Percentiles rank a stretch among this genome's conserved stretches.
Evolutionary conservation across 2,113 vertebrate genomes (phyloP).

Genomic region (Phaethon lepturus): DNA sequence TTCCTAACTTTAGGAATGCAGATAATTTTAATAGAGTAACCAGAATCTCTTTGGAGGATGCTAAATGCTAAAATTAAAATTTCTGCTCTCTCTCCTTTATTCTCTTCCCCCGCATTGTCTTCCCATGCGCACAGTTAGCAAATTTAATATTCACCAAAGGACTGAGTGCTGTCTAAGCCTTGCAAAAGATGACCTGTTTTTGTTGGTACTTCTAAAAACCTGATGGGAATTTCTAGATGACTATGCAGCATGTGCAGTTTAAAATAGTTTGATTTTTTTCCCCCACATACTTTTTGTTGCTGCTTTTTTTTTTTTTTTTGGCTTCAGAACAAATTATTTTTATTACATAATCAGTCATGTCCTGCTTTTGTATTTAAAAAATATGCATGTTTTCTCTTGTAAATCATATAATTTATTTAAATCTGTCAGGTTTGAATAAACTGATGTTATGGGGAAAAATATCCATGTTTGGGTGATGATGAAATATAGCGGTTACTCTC

Average conservation of each 20-base stretch:
- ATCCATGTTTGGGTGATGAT: background rate
- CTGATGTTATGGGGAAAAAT: background rate
- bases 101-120: slow-evolving; percentile 12
- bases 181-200: slow-evolving; percentile 3
- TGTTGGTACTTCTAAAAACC: slow-evolving; percentile 28
- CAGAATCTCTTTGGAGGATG: background rate
- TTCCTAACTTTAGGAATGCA: slow-evolving; percentile 35
- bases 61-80: background rate
- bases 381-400: background rate
- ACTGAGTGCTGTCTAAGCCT: background rate
- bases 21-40: background rate
- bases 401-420: background rate
- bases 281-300: slow-evolving; percentile 31
- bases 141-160: background rate
- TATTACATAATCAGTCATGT: slow-evolving; percentile 47
- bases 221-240: slow-evolving; percentile 21
- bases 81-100: background rate
- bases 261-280: background rate
- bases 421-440: background rate
- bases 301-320: slow-evolving; percentile 67
- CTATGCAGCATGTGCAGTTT: slow-evolving; percentile 32
- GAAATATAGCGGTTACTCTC: background rate
- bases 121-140: background rate
- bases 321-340: slow-evolving; percentile 51
- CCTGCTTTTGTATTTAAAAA: slow-evolving; percentile 62